A percentile compares a stretch with the other conserved stretches of the same genome.
Evolutionary conservation across 2,888 invertebrate genomes (phyloP).

Genomic region (Patella depressa): DNA sequence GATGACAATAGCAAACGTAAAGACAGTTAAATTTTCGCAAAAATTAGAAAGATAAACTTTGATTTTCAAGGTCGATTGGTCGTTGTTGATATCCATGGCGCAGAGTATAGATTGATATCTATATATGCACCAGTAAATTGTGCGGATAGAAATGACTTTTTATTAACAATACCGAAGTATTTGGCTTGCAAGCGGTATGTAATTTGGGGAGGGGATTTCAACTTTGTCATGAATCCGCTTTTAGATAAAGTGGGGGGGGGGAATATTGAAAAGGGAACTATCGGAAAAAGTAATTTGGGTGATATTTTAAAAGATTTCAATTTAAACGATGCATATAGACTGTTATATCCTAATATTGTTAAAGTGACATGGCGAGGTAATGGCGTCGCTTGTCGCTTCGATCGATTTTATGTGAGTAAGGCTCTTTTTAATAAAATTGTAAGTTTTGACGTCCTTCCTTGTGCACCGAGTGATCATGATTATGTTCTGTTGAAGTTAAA

Average conservation of each 20-base stretch:
- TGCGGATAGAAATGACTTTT: conserved; percentile 1
- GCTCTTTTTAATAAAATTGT: background rate
- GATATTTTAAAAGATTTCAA: background rate
- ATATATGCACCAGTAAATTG: background rate
- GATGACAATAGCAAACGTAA: no score
- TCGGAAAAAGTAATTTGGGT: background rate
- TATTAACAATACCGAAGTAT: background rate
- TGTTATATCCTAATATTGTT: background rate
- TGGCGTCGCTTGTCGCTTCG: conserved; percentile 3
- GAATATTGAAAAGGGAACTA: background rate
- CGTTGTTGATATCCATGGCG: background rate
- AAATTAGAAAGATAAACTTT: conserved; percentile 5
- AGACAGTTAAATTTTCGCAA: no score
- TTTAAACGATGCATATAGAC: background rate
- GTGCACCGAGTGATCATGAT: background rate
- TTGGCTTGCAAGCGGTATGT: conserved; percentile 1
- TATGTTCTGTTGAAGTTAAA: background rate
- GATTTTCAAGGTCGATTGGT: conserved; percentile 5
- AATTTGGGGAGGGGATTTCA: background rate
- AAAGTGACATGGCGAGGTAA: background rate
- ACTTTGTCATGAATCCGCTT: conserved; percentile 3
- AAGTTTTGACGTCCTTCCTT: background rate
- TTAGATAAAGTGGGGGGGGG: background rate
- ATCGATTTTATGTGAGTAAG: conserved; percentile 2
- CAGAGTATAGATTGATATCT: background rate